A percentile compares a stretch with the other conserved stretches of the same genome.
Evolutionary conservation across 2,113 vertebrate genomes (phyloP).

Genomic region (Crotalus tigris): DNA sequence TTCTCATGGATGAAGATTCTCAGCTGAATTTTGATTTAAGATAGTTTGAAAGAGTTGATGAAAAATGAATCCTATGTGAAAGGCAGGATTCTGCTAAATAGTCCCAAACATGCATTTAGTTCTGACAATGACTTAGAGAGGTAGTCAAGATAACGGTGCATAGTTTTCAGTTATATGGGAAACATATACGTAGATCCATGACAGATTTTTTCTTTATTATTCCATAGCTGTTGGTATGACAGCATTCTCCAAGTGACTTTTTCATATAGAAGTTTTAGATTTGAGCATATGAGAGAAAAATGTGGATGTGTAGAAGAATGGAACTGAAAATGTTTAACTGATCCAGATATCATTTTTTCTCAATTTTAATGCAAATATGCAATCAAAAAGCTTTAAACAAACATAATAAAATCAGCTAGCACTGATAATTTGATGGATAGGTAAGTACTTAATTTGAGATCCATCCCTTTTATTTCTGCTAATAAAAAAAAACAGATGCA

Average conservation of each 20-base stretch:
- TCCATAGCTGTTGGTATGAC: not conserved
- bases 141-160: not conserved
- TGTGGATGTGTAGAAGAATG: not conserved
- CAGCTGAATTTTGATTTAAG: not conserved
- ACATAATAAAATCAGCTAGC: not conserved
- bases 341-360: constrained; percentile 4
- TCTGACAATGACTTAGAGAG: not conserved
- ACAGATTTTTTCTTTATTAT: not conserved
- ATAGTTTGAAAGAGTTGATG: not conserved
- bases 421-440: constrained; percentile 1
- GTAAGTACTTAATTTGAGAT: constrained; percentile 23
- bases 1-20: too few species aligned
- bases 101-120: not conserved
- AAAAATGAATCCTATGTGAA: not conserved
- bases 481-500: constrained; percentile 31
- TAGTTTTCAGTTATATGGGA: not conserved
- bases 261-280: not conserved
- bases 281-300: not conserved
- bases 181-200: not conserved
- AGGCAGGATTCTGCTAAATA: not conserved
- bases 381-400: not conserved
- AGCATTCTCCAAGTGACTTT: not conserved
- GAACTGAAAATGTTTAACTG: not conserved
- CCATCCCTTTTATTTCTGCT: constrained; percentile 15
- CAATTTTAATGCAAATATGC: not conserved